Percentiles rank a stretch among this genome's conserved stretches.
Conservation (phyloP, 1,140 invertebrate species). For the Rhyzopertha dominica region DNA sequence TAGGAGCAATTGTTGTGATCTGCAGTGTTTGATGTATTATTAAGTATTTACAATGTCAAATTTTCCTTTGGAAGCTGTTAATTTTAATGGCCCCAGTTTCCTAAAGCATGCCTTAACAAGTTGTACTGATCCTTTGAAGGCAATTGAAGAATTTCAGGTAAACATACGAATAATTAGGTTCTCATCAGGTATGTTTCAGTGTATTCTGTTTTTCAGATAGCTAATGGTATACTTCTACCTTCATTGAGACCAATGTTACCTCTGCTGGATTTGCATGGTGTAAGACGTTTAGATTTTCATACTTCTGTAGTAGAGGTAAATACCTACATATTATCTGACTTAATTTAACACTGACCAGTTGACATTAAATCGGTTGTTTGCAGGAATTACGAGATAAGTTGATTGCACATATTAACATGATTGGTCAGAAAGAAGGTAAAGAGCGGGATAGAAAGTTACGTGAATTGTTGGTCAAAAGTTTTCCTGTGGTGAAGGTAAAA, state of each 20-base stretch:
- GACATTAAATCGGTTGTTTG: conserved; percentile 18
- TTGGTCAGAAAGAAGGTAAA: conserved; percentile 69
- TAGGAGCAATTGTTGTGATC: no score
- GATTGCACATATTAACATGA: conserved; percentile 80
- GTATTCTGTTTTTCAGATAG: conserved; percentile 52
- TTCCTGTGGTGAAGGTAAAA: conserved; percentile 87
- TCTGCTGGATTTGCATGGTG: conserved; percentile 88
- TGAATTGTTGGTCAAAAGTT: conserved; percentile 87
- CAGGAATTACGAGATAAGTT: conserved; percentile 84
- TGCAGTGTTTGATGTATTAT: no score
- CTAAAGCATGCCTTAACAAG: conserved; percentile 89
- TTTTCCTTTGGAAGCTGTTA: conserved; percentile 74
- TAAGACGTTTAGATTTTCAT: conserved; percentile 89
- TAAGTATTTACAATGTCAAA: conserved; percentile 28
- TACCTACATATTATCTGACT: no score
- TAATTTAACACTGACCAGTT: no score
- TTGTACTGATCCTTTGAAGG: conserved; percentile 92
- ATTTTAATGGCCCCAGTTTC: conserved; percentile 85
- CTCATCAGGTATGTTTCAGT: conserved; percentile 13
- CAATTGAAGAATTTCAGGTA: conserved; percentile 96
- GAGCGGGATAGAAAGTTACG: conserved; percentile 84
- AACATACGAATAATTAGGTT: conserved; percentile 9
- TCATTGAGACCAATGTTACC: conserved; percentile 91
- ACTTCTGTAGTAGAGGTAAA: conserved; percentile 81
- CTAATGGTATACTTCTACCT: conserved; percentile 91